Evolutionary conservation across 2,797 vertebrate genomes (phyloP).

Genomic region (Adrianichthys oophorus): DNA sequence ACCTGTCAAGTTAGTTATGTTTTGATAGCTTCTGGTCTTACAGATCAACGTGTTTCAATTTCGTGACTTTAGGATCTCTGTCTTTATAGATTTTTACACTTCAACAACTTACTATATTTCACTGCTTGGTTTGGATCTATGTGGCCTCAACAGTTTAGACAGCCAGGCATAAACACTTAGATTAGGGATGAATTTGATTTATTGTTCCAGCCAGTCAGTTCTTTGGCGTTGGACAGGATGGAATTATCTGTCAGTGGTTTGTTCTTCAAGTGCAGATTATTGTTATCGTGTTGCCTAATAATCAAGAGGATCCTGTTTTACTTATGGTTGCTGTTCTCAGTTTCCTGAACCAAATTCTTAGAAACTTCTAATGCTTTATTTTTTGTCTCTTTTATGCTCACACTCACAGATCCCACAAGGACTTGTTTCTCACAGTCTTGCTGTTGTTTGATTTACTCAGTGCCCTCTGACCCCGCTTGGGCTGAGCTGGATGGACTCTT

Average conservation of each 20-base stretch:
- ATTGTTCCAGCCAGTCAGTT: conserved; percentile 33
- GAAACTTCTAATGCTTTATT: conserved; percentile 23
- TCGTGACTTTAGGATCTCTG: neutral
- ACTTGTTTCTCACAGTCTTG: conserved; percentile 70
- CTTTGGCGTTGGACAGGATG: conserved; percentile 41
- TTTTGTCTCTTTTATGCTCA: conserved; percentile 18
- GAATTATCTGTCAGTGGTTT: conserved; percentile 30
- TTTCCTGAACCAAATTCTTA: conserved; percentile 44
- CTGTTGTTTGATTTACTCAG: conserved; percentile 68
- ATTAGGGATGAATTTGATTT: conserved; percentile 51
- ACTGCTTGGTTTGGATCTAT: conserved; percentile 25
- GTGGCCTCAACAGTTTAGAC: conserved; percentile 50
- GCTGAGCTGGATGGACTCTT: conserved; percentile 63
- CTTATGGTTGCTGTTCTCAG: conserved; percentile 30
- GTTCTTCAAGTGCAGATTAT: conserved; percentile 38
- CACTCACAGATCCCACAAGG: conserved; percentile 14
- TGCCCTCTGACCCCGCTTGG: conserved; percentile 60
- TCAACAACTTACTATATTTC: conserved; percentile 25
- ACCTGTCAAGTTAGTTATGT: no score
- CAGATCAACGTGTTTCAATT: neutral
- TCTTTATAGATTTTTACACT: conserved; percentile 13
- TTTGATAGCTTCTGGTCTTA: no score
- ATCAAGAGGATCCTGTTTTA: conserved; percentile 53
- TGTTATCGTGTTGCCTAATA: conserved; percentile 51
- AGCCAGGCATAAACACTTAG: conserved; percentile 51